phyloP scores from a whole-genome alignment of 2,888 invertebrate species.

The Papilio gigon region DNA sequence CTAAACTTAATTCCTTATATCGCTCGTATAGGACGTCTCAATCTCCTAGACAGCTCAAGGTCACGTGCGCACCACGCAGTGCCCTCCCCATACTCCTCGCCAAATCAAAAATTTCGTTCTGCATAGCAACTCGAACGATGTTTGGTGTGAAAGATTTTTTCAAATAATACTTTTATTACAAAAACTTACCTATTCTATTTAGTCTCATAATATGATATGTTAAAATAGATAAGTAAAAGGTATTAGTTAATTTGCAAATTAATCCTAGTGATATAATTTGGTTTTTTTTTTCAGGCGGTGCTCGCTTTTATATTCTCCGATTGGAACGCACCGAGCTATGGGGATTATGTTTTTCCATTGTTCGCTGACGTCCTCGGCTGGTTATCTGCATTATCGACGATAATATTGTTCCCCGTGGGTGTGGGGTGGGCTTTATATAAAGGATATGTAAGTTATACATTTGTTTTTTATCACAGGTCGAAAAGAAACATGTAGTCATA shows the following conservation, averaged over 20 bases:
- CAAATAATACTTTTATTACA: too few relatives aligned
- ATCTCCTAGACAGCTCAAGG: too few relatives aligned
- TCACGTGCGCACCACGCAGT: too few relatives aligned
- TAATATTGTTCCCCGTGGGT: conserved; percentile 86
- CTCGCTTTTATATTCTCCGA: conserved; percentile 87
- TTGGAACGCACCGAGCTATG: conserved; percentile 85
- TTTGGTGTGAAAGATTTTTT: too few relatives aligned
- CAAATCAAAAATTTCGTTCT: too few relatives aligned
- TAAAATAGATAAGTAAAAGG: too few relatives aligned
- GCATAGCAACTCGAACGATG: too few relatives aligned
- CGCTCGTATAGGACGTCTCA: too few relatives aligned
- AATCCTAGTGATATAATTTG: neutral
- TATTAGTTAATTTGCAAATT: neutral
- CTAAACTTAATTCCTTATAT: too few relatives aligned
- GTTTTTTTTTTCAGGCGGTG: conserved; percentile 81
- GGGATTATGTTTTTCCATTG: conserved; percentile 85
- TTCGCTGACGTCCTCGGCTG: conserved; percentile 89
- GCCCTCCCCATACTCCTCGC: too few relatives aligned
- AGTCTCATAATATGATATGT: too few relatives aligned
- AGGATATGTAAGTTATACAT: conserved; percentile 68
- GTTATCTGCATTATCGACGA: conserved; percentile 86
- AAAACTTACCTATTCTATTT: too few relatives aligned
- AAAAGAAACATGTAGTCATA: neutral
- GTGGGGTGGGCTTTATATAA: conserved; percentile 70
- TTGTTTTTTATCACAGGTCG: neutral